Evolutionary conservation across 2,888 invertebrate species (phyloP).

Genomic region (Rhagium mordax): DNA sequence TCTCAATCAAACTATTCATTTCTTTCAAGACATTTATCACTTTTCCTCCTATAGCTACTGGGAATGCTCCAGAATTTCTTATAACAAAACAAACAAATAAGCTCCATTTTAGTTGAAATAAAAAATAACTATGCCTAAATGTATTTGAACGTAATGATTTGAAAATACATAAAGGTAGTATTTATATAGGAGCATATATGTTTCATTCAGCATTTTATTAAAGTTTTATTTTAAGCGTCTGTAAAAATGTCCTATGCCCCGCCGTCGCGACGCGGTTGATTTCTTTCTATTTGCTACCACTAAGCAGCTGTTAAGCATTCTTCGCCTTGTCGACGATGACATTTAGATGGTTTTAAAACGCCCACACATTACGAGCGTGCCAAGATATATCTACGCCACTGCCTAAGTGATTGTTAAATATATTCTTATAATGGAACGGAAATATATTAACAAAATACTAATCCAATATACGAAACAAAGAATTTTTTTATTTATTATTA

Average conservation of each 20-base stretch:
- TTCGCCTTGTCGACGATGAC: constrained; percentile 61
- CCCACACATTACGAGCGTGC: constrained; percentile 56
- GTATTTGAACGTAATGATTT: too few relatives aligned
- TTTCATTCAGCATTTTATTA: constrained; percentile 39
- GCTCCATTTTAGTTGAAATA: too few relatives aligned
- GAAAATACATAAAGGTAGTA: too few relatives aligned
- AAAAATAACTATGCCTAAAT: too few relatives aligned
- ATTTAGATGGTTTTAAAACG: constrained; percentile 59
- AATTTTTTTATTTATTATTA: too few relatives aligned
- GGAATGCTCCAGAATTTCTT: too few relatives aligned
- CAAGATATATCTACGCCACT: constrained; percentile 46
- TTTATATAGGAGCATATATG: too few relatives aligned
- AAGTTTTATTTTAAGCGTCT: constrained; percentile 41
- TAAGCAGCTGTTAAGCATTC: constrained; percentile 62
- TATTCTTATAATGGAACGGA: neutral
- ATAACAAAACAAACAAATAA: too few relatives aligned
- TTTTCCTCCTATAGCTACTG: too few relatives aligned
- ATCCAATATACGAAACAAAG: too few relatives aligned
- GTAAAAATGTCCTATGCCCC: constrained; percentile 39
- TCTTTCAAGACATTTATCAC: too few relatives aligned
- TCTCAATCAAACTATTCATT: too few relatives aligned
- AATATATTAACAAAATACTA: neutral
- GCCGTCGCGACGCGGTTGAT: constrained; percentile 34
- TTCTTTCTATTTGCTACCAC: constrained; percentile 51
- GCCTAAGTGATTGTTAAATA: constrained; percentile 35